These are phyloP conservation scores for Eulemur rubriventer DNA, from an alignment of 2,797 vertebrate genomes.

Conservation along the genomic window DNA sequence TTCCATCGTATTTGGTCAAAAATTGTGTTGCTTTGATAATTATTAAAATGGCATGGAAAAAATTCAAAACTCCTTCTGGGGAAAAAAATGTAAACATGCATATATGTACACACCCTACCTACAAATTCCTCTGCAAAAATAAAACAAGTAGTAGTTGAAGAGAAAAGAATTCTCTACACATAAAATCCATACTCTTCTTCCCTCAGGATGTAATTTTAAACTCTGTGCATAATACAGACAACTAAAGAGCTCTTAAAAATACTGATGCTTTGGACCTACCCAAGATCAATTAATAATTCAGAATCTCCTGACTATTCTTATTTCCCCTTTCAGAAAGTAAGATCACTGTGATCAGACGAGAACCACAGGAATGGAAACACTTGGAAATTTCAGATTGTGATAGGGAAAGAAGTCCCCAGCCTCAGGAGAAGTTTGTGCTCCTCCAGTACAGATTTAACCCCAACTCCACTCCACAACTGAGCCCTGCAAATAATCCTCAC, in stretches of 20 bases:
- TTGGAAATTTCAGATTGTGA: neutral
- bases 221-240: neutral
- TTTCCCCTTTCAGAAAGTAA: neutral
- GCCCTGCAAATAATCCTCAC: neutral
- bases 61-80: neutral
- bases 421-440: neutral
- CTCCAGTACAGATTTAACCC: neutral
- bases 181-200: neutral
- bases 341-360: neutral
- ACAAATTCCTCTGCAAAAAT: neutral
- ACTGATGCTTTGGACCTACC: neutral
- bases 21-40: neutral
- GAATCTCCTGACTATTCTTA: neutral
- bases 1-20: neutral
- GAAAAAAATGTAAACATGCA: neutral
- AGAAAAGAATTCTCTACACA: neutral
- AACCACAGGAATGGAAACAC: neutral
- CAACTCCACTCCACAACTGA: neutral
- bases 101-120: neutral
- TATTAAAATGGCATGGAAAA: slow-evolving; percentile 8
- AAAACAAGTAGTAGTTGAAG: neutral
- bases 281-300: neutral
- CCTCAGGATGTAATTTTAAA: neutral
- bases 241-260: neutral
- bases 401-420: neutral